These are phyloP conservation scores for Enteromius argenteus DNA, from an alignment of 2,797 vertebrate genomes.

Conservation along the genomic window DNA sequence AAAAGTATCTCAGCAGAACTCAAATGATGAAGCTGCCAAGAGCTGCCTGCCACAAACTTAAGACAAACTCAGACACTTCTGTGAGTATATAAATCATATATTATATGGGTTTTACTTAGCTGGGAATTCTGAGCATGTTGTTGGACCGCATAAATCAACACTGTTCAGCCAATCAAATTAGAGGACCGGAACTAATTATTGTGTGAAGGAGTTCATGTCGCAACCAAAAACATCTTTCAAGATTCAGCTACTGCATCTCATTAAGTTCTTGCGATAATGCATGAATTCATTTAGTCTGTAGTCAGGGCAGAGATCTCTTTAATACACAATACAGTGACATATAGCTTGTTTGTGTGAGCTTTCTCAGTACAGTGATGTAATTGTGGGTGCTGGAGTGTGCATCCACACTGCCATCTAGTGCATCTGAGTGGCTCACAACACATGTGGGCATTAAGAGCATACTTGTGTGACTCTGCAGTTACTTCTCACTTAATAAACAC, in stretches of 20 bases:
- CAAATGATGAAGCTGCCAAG: slow-evolving; percentile 13
- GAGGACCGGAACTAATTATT: background rate
- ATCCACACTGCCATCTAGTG: slow-evolving; percentile 86
- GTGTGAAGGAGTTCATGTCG: background rate
- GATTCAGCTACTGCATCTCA: background rate
- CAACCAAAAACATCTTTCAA: background rate
- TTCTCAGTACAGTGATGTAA: background rate
- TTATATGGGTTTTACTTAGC: background rate
- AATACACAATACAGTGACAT: background rate
- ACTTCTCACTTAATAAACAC: background rate
- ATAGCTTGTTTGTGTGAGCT: background rate
- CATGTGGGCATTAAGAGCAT: background rate
- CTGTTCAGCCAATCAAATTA: background rate
- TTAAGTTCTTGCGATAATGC: background rate
- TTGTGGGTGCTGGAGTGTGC: slow-evolving; percentile 55
- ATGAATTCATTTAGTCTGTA: background rate
- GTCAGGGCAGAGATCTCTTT: background rate
- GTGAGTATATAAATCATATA: background rate
- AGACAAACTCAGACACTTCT: background rate
- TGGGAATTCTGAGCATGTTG: background rate
- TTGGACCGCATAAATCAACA: background rate
- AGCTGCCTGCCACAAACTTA: slow-evolving; percentile 6
- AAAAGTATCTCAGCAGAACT: slow-evolving; percentile 48
- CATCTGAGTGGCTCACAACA: slow-evolving; percentile 24
- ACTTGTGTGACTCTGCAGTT: background rate